Evolutionary conservation across 2,888 invertebrate species (phyloP).

Genomic region (Tetropium fuscum): DNA sequence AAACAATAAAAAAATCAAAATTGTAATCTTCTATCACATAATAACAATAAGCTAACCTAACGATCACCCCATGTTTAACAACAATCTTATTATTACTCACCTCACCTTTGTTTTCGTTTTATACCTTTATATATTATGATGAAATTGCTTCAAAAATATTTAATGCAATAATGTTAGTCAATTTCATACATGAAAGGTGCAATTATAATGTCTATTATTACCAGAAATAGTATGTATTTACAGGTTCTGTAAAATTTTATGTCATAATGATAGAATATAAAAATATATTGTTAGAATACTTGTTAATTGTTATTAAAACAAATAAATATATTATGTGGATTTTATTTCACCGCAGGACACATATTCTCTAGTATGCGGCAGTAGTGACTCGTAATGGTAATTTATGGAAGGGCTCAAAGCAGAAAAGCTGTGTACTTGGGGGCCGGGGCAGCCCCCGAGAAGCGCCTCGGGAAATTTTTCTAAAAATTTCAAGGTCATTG

Average conservation of each 20-base stretch:
- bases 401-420: too few relatives aligned
- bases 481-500: too few relatives aligned
- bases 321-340: neutral
- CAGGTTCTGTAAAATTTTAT: too few relatives aligned
- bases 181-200: conserved; percentile 34
- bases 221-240: neutral
- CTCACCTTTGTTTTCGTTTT: neutral
- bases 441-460: too few relatives aligned
- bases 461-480: too few relatives aligned
- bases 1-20: too few relatives aligned
- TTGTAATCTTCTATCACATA: too few relatives aligned
- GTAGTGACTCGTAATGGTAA: too few relatives aligned
- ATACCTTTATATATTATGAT: neutral
- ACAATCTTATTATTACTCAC: neutral
- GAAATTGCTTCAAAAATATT: neutral
- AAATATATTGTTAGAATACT: neutral
- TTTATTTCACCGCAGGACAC: neutral
- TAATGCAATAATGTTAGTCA: conserved; percentile 40
- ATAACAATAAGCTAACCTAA: too few relatives aligned
- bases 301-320: neutral
- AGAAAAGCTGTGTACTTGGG: too few relatives aligned
- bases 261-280: neutral
- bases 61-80: too few relatives aligned
- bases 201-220: conserved; percentile 21
- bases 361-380: too few relatives aligned